Base-by-base conservation (phyloP, 2,888 invertebrate species). In the Molanna angustata region DNA sequence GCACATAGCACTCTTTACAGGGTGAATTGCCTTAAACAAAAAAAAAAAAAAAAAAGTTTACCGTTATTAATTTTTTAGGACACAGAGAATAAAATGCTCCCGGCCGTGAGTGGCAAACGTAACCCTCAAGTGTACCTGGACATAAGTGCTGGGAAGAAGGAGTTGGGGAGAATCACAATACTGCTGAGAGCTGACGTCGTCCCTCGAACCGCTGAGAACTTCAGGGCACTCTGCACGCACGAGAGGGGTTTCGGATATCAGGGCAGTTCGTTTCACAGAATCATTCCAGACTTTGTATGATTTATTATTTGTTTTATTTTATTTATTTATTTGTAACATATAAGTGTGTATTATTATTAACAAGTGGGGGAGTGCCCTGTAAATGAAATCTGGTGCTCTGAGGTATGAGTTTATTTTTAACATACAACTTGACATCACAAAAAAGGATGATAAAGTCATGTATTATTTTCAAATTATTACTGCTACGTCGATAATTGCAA, bases 211-310 rank as follows among this genome's bases (percentile, higher is more conserved):
- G 94, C 92, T 2, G 92, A 93, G 68, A 97, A 97, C 72, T 97
- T 97, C 68, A 79, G 90, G 27, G 89, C 88, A 60, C 76, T 97
- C 14, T 97, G 97, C 66, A 96, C 95, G 0, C 91, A 95, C 67
- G 98, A 99, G 68, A 94, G 95, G 68, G 98, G 98, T 0, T 98
- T 86, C 67, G 98, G 98, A 0, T 99, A 86, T 71, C 93, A 95
- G 72, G 92, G 90, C 2, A 90, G 90, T 66, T 76, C 80, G 33
- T 91, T 98, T 67, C 98, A 95, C 68, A 74, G 97, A 64, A 89
- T 98, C 50, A 98, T 98, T 69, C 95, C 98, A n/a, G 93, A 94
- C 66, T 98, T 99, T 82, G 95, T 97, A 90, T 83, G 82, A 82
- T 84, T 83, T 75, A n/a, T n/a, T 16, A 39, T 7, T 39, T 4